Percentiles rank a stretch among this genome's conserved stretches.
These are phyloP conservation scores for Lampris megalopsis DNA, from an alignment of 2,113 vertebrate genomes.

Conservation along the genomic window DNA sequence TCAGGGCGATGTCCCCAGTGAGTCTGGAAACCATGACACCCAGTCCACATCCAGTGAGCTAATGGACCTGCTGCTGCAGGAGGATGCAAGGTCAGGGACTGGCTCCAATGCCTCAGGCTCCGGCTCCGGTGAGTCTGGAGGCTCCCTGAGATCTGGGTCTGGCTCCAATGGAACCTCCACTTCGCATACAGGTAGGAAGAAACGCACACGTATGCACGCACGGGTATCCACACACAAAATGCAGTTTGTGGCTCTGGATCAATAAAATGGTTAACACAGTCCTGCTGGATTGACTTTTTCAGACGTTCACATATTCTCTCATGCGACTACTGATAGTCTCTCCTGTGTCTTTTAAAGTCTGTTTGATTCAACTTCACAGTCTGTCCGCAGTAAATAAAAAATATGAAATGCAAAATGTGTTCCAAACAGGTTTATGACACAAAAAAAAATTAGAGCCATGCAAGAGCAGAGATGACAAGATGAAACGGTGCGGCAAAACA, in stretches of 20 bases:
- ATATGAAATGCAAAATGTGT: too few species aligned
- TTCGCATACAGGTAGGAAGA: slow-evolving; percentile 77
- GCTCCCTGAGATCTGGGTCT: slow-evolving; percentile 72
- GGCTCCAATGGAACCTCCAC: slow-evolving; percentile 79
- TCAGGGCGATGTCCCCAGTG: slow-evolving; percentile 74
- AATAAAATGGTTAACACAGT: neutral
- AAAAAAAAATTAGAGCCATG: too few species aligned
- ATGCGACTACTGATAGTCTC: neutral
- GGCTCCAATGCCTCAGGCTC: slow-evolving; percentile 85
- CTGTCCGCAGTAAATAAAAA: too few species aligned
- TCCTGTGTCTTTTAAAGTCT: too few species aligned
- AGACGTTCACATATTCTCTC: neutral
- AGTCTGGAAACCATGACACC: slow-evolving; percentile 71
- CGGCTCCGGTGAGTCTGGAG: slow-evolving; percentile 78
- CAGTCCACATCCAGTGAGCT: slow-evolving; percentile 77
- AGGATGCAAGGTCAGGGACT: slow-evolving; percentile 77
- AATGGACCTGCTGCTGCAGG: slow-evolving; percentile 68
- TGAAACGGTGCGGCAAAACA: neutral
- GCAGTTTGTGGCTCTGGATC: neutral
- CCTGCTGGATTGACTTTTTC: neutral
- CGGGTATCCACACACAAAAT: neutral
- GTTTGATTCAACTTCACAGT: too few species aligned
- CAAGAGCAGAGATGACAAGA: neutral
- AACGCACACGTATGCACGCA: neutral
- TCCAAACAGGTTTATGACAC: too few species aligned